Percentiles rank a stretch among this genome's conserved stretches.
phyloP scores from a whole-genome alignment of 2,113 vertebrate species.

The Heterochromis multidens region DNA sequence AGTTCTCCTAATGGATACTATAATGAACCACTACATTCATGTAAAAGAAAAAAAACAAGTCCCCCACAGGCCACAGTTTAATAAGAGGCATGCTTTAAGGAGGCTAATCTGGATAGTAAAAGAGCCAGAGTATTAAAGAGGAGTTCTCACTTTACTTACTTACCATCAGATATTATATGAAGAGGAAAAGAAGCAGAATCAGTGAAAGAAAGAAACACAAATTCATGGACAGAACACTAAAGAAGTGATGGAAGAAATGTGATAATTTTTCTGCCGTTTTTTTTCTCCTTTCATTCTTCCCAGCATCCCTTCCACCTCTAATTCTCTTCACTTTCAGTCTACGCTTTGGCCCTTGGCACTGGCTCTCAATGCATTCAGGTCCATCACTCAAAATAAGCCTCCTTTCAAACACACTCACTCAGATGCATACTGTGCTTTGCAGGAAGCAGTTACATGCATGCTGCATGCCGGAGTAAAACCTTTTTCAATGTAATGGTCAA shows the following conservation, averaged over 20 bases:
- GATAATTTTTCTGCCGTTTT: not conserved
- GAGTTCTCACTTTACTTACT: not conserved
- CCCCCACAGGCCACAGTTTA: not conserved
- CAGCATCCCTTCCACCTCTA: not conserved
- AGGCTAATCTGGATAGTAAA: not conserved
- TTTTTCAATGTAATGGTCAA: slow-evolving; percentile 28
- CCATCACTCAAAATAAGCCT: slow-evolving; percentile 24
- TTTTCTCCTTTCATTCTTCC: slow-evolving; percentile 2
- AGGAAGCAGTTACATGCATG: slow-evolving; percentile 24
- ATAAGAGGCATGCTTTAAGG: not conserved
- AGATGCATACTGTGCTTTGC: slow-evolving; percentile 16
- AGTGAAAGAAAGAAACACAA: not conserved
- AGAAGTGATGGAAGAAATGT: not conserved
- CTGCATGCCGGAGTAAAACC: slow-evolving; percentile 21
- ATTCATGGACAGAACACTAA: not conserved
- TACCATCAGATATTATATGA: not conserved
- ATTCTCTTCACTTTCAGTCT: not conserved
- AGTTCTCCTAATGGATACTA: not conserved
- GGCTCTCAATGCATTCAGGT: not conserved
- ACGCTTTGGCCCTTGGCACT: not conserved
- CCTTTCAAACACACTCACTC: slow-evolving; percentile 13
- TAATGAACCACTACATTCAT: not conserved
- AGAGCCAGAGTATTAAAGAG: not conserved
- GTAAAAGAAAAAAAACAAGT: not conserved
- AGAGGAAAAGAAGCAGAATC: not conserved